phyloP scores from a whole-genome alignment of 2,113 vertebrate species.

The Natator depressus region DNA sequence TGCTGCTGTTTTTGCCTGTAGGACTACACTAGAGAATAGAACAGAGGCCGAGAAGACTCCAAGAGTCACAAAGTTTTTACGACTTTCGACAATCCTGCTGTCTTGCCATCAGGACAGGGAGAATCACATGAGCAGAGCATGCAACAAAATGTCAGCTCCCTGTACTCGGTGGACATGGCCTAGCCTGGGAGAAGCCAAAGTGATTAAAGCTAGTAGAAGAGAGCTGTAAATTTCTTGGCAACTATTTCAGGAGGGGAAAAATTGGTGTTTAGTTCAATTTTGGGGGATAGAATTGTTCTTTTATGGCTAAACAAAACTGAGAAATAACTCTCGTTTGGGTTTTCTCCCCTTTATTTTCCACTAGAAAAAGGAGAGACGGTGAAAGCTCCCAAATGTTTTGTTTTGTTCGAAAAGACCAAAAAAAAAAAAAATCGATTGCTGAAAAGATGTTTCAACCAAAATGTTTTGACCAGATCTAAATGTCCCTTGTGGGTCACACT shows the following conservation, averaged over 20 bases:
- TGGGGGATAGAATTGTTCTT: not conserved
- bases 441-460: not conserved
- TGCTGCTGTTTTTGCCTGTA: constrained; percentile 17
- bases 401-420: not conserved
- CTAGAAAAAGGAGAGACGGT: not conserved
- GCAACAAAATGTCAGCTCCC: not conserved
- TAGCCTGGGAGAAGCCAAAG: not conserved
- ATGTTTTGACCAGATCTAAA: not conserved
- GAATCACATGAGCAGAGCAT: accelerated
- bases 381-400: not conserved
- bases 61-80: not conserved
- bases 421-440: not conserved
- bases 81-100: not conserved
- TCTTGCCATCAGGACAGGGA: not conserved
- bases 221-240: not conserved
- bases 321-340: not conserved
- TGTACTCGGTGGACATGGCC: not conserved
- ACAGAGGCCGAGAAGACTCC: constrained; percentile 38
- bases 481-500: not conserved
- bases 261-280: not conserved
- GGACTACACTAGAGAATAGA: constrained; percentile 45
- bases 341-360: not conserved
- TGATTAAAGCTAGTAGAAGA: not conserved
- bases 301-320: not conserved
- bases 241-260: not conserved